Evolutionary conservation across 1,140 invertebrate species (phyloP).

Genomic region (Paraescarpia echinospica): DNA sequence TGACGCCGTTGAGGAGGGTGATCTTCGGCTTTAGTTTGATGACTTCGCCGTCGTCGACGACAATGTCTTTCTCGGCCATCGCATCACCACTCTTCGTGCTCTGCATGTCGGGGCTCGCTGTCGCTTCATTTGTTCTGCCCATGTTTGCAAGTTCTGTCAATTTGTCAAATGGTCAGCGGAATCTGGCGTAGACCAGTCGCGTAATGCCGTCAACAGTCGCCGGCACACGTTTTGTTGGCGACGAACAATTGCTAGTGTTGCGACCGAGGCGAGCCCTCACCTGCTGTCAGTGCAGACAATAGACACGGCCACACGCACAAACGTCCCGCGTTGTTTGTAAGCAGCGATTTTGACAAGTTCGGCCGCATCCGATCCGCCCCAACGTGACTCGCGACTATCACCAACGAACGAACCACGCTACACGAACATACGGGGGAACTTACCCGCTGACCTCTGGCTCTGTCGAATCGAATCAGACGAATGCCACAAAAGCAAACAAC

Average conservation of each 20-base stretch:
- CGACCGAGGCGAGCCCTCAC: neutral
- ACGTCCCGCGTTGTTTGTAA: neutral
- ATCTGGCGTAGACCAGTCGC: no score
- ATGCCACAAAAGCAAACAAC: neutral
- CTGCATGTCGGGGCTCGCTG: neutral
- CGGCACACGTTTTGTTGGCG: neutral
- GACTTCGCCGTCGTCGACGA: neutral
- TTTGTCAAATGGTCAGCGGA: neutral
- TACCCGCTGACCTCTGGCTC: neutral
- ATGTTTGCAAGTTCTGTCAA: neutral
- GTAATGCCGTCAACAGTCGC: neutral
- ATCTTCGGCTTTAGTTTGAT: slow-evolving; percentile 31
- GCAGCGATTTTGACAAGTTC: neutral
- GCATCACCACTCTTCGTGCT: no score
- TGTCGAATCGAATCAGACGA: neutral
- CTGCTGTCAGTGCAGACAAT: neutral
- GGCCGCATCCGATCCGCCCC: neutral
- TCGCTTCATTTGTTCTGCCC: neutral
- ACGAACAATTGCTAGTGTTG: neutral
- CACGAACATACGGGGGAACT: neutral
- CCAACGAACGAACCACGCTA: neutral
- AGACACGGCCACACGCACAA: neutral
- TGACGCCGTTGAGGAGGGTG: slow-evolving; percentile 33
- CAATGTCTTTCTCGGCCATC: neutral
- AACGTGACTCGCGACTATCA: neutral